Evolutionary conservation across 1,140 invertebrate genomes (phyloP), one percentile per base, ranked within the genome.

Genomic region (Lepidostoma basale): DNA sequence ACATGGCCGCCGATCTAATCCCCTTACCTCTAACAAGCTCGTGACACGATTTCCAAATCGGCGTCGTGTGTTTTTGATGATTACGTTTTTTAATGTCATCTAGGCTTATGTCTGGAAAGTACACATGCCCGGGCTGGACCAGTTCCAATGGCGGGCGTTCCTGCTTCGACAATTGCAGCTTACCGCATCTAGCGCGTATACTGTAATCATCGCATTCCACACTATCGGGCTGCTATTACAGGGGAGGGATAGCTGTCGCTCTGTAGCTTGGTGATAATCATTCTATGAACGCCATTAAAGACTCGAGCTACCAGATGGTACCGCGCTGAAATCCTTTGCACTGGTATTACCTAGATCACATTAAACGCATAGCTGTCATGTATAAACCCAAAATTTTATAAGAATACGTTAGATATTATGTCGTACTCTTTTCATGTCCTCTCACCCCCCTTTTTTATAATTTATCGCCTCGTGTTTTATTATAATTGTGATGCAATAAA

Each of bases 51-150:
- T 67, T 56, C 59, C 26, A 67, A 70, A 70, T 67, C 60, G 44
- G 20, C 58, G 64, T 70, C 63, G 69, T 67, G 63, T 62, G 58
- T 70, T 62, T 67, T 63, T 62, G 69, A 59, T 59, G 69, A 70
- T 71, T 67, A 58, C 20, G 5, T 64, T 45, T 64, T n/a, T 65
- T 71, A 71, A 71, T 71, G 69, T 67, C 69, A 71, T 71, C 64
- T 44, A 14, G 30, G 59, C 28, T 42, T 22, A 33, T 22, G 54
- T 14, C 28, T 58, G 28, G 28, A 26, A 14, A 22, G 28, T 39
- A 33, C 23, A 58, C 9, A 3, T 54, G n/a, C 14, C 49, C 28
- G 4, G 9, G 5, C 28, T 36, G 23, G 16, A 54, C 23, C 23
- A 30, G 28, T 54, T 54, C 4, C 25, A 28, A 54, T 36, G 33